Base-by-base conservation (phyloP, 1,140 invertebrate genomes). In the Adoxophyes honmai region DNA sequence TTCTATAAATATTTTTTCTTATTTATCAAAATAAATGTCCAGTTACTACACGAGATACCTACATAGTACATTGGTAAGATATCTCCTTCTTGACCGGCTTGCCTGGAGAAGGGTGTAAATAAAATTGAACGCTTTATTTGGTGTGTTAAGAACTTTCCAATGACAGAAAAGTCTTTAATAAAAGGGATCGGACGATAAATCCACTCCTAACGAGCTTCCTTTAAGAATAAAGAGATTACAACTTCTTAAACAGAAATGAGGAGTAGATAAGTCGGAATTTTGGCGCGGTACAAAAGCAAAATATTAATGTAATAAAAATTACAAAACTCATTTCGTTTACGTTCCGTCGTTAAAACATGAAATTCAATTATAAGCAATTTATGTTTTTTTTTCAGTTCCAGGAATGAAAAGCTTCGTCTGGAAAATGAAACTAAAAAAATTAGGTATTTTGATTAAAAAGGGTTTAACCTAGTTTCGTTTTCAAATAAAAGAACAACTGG, bases 221-320 rank as follows among this genome's bases (percentile, higher is more conserved):
- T 60, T 57, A 59, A 60, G 34, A 59, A 58, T 61, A 59, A 59
- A 59, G 51, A 61, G 64, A 69, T 69, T 61, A 70, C 55, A 64
- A 70, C 57, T 67, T 64, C 52, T 58, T 63, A 53, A 59, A 54
- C 52, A 64, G 63, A 52, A 59, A 66, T 59, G 66, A 61, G 62
- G 48, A 57, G 16, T 14, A 63, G 63, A 64, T 70, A 70, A 70
- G 53, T 61, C 58, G 59, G 38, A 55, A 57, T 52, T 52, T 57
- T 59, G 51, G 36, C 53, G 44, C 28, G 55, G 37, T 59, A 44
- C 18, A 33, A 34, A 39, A 48, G 54, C 56, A 64, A 64, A 57
- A 34, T 54, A 66, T 62, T 34, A 57, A 60, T 21, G 36, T 28
- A 28, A 28, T 28, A 58, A 59, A 48, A 38, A 34, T 42, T 59